Evolutionary conservation across 2,888 invertebrate genomes (phyloP), one percentile per base, ranked within the genome.

Genomic region (Caenorhabditis drosophilae): DNA sequence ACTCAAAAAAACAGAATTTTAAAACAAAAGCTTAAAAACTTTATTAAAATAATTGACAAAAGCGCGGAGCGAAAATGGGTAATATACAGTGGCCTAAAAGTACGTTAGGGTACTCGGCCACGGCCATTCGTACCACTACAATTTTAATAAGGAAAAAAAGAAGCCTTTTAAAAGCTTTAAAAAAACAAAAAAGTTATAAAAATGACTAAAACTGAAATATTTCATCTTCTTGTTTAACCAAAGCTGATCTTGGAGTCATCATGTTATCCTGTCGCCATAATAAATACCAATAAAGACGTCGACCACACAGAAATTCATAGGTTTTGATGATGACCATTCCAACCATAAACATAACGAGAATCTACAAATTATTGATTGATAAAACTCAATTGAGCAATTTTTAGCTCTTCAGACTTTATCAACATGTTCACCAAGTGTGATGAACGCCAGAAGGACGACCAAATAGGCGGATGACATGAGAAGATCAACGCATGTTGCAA

Each of bases 221-320:
- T 26, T 53, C 49, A 40, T 67, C 71, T 20, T 75, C 70, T n/a
- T 71, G 53, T 31, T 63, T 56, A 16, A 76, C 58, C 4, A 76
- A 47, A 1, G 74, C 68, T 2, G 68, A 69, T 22, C 73, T 55
- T 11, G 76, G 76, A 18, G 70, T 59, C 51, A 66, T 55, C 40
- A 72, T 54, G 35, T 64, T 63, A 41, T 77, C 77, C 36, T 71
- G 62, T n/a, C 55, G 41, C 61, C 71, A 74, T 16, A 73, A 67
- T 16, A 72, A 61, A 47, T 70, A 77, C 76, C 76, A 77, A 54
- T 75, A 77, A 9, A 77, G 70, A n/a, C 75, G 60, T 4, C 75
- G 51, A 6, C 73, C 73, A 58, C 67, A 67, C 9, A 71, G 31
- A 31, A 77, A 62, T 38, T 77, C 70, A 54, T 75, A 77, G 20